A percentile compares a stretch with the other conserved stretches of the same genome.
Conservation (phyloP, 2,113 vertebrate species). For the Typhlomys cinereus region DNA sequence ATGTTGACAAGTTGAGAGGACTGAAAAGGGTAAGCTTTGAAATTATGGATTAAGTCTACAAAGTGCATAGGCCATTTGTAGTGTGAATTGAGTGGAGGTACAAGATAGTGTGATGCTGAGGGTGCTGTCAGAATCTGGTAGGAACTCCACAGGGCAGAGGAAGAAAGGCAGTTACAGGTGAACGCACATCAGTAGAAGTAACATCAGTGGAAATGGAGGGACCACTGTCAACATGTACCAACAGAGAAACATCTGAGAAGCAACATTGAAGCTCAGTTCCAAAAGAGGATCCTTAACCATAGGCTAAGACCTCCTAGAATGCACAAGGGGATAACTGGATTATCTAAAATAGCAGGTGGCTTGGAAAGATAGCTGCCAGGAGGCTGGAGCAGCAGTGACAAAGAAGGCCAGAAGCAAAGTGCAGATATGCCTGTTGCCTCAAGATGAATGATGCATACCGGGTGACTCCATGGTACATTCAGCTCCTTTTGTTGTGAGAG, state of each 20-base stretch:
- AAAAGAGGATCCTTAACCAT: neutral
- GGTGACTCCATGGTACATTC: no score
- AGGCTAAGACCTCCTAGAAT: neutral
- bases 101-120: neutral
- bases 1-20: neutral
- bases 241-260: neutral
- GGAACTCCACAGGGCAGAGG: no score
- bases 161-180: no score
- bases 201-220: neutral
- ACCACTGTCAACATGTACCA: fast-evolving
- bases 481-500: no score
- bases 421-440: no score
- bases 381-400: neutral
- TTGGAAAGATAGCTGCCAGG: neutral
- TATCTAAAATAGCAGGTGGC: neutral
- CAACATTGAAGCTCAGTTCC: neutral
- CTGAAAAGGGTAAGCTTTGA: neutral
- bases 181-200: no score
- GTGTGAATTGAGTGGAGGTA: neutral
- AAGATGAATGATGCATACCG: no score
- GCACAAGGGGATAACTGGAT: neutral
- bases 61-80: neutral
- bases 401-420: neutral
- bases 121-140: neutral
- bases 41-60: neutral